phyloP scores from a whole-genome alignment of 2,797 vertebrate genomes.

The Sebastes vulpes region DNA sequence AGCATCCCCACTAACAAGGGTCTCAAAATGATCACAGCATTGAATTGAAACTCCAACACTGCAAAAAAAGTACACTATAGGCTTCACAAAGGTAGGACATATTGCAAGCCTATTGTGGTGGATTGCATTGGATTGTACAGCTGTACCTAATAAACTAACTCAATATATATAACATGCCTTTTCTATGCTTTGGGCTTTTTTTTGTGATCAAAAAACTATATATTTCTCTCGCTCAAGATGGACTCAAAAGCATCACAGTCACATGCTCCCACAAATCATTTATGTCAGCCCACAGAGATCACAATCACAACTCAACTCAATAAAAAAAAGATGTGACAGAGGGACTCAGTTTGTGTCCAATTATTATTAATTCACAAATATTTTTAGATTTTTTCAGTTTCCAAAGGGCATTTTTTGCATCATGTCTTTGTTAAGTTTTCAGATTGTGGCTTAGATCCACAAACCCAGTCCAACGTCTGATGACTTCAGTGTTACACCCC shows the following conservation, averaged over 20 bases:
- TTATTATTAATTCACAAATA: neutral
- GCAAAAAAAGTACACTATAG: neutral
- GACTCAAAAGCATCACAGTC: conserved; percentile 9
- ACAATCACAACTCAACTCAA: neutral
- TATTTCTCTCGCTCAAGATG: neutral
- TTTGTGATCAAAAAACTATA: conserved; percentile 23
- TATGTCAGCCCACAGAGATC: neutral
- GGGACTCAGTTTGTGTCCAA: neutral
- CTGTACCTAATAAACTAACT: neutral
- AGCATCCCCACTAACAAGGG: neutral
- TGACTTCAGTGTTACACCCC: neutral
- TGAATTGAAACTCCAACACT: neutral
- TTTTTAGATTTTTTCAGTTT: neutral
- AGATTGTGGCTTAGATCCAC: neutral
- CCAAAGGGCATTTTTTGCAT: neutral
- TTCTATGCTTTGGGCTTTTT: neutral
- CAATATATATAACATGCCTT: neutral
- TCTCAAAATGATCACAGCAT: neutral
- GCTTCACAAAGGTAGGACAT: neutral
- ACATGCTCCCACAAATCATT: conserved; percentile 8
- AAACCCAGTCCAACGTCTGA: neutral
- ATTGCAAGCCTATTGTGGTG: neutral
- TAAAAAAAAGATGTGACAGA: neutral
- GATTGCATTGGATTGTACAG: neutral
- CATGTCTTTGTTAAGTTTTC: neutral